Conservation (phyloP, 2,113 vertebrate species). For the Cromileptes altivelis region DNA sequence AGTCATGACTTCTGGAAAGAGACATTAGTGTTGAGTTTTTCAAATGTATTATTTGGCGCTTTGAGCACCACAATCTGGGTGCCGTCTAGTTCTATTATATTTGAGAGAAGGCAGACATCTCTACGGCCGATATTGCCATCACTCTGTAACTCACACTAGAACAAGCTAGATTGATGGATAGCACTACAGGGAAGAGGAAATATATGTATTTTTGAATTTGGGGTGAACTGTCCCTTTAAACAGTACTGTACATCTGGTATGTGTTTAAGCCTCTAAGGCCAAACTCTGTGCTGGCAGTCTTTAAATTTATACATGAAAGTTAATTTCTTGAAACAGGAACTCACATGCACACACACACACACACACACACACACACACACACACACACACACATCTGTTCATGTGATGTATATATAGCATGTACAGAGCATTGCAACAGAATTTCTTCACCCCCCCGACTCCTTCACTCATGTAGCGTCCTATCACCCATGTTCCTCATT, state of each 20-base stretch:
- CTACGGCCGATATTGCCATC: too few relatives aligned
- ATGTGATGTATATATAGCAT: background rate
- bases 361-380: too few relatives aligned
- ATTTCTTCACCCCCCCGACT: slow-evolving; percentile 3
- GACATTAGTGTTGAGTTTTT: too few relatives aligned
- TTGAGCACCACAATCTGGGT: too few relatives aligned
- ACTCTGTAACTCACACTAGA: too few relatives aligned
- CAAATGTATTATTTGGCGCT: too few relatives aligned
- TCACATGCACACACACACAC: background rate
- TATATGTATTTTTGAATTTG: too few relatives aligned
- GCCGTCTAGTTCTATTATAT: too few relatives aligned
- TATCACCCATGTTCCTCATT: slow-evolving; percentile 27
- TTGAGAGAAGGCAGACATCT: too few relatives aligned
- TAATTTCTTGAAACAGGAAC: background rate
- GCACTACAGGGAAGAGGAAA: too few relatives aligned
- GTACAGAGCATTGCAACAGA: background rate
- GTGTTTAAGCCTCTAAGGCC: background rate
- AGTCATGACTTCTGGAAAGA: too few relatives aligned
- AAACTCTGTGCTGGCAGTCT: background rate
- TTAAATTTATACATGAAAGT: background rate
- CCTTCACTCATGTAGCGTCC: background rate
- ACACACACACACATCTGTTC: background rate
- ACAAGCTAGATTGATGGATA: too few relatives aligned
- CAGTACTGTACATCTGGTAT: background rate
- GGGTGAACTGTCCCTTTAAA: background rate